Conservation (phyloP, 2,888 invertebrate species). For the Nomada fabriciana region DNA sequence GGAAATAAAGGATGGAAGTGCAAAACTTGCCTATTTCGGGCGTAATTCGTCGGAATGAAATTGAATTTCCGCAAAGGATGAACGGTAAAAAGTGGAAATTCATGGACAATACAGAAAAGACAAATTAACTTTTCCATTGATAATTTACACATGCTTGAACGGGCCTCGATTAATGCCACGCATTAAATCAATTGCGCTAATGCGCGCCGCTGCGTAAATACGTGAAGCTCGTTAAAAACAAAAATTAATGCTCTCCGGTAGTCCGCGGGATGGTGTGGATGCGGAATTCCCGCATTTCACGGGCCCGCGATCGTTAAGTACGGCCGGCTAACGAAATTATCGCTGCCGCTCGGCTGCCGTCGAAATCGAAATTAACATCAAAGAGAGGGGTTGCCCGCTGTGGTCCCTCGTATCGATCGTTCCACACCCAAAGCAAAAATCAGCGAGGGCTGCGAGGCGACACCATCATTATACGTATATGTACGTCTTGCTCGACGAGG, state of each 20-base stretch:
- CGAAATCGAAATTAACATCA: conserved; percentile 60
- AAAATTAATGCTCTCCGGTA: conserved; percentile 61
- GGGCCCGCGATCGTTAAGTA: conserved; percentile 56
- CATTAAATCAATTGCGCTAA: conserved; percentile 67
- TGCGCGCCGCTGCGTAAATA: conserved; percentile 52
- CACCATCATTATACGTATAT: too few relatives aligned
- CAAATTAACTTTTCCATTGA: conserved; percentile 65
- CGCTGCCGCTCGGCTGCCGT: conserved; percentile 16
- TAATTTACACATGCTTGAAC: conserved; percentile 60
- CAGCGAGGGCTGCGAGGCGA: not conserved
- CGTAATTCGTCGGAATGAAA: too few relatives aligned
- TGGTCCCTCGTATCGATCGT: conserved; percentile 15
- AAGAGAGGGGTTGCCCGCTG: conserved; percentile 15
- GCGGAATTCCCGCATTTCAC: conserved; percentile 51
- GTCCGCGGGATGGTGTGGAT: conserved; percentile 15
- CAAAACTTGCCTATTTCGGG: too few relatives aligned
- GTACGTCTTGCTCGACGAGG: too few relatives aligned
- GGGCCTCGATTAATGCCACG: conserved; percentile 59
- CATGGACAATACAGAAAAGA: not conserved
- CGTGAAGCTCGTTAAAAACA: conserved; percentile 62
- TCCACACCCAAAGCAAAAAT: conserved; percentile 16
- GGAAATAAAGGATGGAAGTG: too few relatives aligned
- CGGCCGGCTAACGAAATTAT: conserved; percentile 51
- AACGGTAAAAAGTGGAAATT: not conserved
- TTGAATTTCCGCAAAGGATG: not conserved